phyloP scores from a whole-genome alignment of 23 tunicate genomes.

The Botrylloides violaceus region DNA sequence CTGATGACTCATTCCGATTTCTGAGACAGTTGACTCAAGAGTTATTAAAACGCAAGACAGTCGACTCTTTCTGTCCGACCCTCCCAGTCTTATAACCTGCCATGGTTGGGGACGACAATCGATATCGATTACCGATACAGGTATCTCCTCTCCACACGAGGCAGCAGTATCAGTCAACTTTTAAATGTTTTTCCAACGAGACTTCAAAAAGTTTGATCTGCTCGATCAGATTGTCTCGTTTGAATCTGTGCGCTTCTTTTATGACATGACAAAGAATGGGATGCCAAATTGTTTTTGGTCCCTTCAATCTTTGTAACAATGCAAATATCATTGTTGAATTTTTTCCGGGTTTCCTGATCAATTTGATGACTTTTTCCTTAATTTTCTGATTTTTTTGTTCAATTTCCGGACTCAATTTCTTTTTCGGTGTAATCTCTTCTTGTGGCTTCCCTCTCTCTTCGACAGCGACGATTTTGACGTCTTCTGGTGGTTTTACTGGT shows the following conservation, averaged over 20 bases:
- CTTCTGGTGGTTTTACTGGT: background rate
- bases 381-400: background rate
- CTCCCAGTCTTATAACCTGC: too few relatives aligned
- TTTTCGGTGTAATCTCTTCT: constrained; percentile 1
- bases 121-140: too few relatives aligned
- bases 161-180: background rate
- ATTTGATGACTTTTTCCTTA: constrained; percentile 15
- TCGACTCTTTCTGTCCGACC: too few relatives aligned
- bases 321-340: background rate
- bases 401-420: constrained; percentile 1
- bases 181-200: background rate
- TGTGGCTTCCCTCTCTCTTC: background rate
- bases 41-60: too few relatives aligned
- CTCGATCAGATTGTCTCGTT: constrained; percentile 29
- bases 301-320: constrained; percentile 20
- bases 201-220: constrained; percentile 17
- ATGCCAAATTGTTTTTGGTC: constrained; percentile 22
- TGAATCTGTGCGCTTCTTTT: constrained; percentile 58
- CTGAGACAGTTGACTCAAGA: too few relatives aligned
- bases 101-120: too few relatives aligned
- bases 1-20: too few relatives aligned
- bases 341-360: constrained; percentile 55
- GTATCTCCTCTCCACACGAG: too few relatives aligned
- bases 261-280: constrained; percentile 31
- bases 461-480: background rate